Conservation (phyloP, 1,140 invertebrate species). For the Drosophila pandora region DNA sequence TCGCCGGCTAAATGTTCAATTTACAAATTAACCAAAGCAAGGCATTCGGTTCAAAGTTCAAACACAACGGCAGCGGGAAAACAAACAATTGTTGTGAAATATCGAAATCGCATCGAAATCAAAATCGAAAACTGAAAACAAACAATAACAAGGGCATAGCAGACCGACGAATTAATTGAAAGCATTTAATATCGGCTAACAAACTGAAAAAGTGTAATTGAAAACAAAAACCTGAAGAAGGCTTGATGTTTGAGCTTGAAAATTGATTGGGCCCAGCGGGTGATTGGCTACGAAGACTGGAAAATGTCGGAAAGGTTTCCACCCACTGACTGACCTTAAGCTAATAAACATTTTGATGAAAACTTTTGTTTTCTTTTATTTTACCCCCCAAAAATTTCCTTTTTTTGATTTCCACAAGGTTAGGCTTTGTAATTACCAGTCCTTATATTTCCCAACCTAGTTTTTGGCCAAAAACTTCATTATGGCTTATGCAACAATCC, state of each 20-base stretch:
- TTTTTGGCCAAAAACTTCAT: not conserved
- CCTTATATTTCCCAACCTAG: not conserved
- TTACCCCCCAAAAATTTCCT: not conserved
- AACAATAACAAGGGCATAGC: slow-evolving; percentile 66
- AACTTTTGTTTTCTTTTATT: not conserved
- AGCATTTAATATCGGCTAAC: slow-evolving; percentile 43
- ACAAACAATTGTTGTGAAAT: slow-evolving; percentile 50
- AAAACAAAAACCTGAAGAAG: slow-evolving; percentile 27
- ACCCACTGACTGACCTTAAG: slow-evolving; percentile 19
- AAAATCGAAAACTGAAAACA: slow-evolving; percentile 18
- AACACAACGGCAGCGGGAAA: slow-evolving; percentile 37
- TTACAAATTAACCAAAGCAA: slow-evolving; percentile 58
- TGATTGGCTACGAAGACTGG: slow-evolving; percentile 5
- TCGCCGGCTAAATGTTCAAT: slow-evolving; percentile 36
- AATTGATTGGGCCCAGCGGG: slow-evolving; percentile 54
- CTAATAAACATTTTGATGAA: slow-evolving; percentile 33
- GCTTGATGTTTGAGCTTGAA: not conserved
- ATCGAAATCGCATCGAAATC: slow-evolving; percentile 42
- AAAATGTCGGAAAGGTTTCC: slow-evolving; percentile 31
- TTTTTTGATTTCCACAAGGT: not conserved
- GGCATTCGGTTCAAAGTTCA: slow-evolving; percentile 67
- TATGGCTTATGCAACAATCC: not conserved
- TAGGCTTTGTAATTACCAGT: not conserved
- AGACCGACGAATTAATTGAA: slow-evolving; percentile 63
- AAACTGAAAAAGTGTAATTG: slow-evolving; percentile 35